phyloP scores from a whole-genome alignment of 2,797 vertebrate genomes.

The Borostomias antarcticus region DNA sequence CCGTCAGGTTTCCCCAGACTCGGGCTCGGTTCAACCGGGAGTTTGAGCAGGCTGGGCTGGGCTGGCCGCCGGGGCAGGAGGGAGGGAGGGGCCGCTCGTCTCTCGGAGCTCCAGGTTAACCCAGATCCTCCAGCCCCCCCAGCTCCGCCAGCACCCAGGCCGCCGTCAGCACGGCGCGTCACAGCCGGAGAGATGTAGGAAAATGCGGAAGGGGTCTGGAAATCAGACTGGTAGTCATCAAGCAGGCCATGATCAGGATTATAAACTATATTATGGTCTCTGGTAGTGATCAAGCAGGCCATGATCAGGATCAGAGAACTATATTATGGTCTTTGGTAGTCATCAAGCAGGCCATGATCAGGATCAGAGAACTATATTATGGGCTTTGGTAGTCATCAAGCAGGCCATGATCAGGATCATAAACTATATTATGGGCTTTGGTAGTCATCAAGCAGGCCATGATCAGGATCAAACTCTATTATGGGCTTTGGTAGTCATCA shows the following conservation, averaged over 20 bases:
- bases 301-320: too few species aligned
- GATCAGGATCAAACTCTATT: too few species aligned
- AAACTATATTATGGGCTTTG: too few species aligned
- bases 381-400: too few species aligned
- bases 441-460: too few species aligned
- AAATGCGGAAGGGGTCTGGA: constrained; percentile 89
- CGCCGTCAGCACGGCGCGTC: constrained; percentile 96
- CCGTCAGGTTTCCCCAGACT: constrained; percentile 80
- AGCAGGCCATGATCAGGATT: constrained; percentile 16
- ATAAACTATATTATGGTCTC: too few species aligned
- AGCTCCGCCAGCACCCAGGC: constrained; percentile 88
- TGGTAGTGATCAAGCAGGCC: too few species aligned
- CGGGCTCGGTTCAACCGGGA: constrained; percentile 82
- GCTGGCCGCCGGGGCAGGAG: constrained; percentile 85
- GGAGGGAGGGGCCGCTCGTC: constrained; percentile 89
- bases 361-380: too few species aligned
- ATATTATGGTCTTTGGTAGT: too few species aligned
- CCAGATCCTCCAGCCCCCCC: constrained; percentile 84
- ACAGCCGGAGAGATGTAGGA: constrained; percentile 92
- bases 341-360: too few species aligned
- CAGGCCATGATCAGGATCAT: too few species aligned
- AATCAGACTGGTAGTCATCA: constrained; percentile 48
- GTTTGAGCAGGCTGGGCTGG: constrained; percentile 79
- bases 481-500: constrained; percentile 15
- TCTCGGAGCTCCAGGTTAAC: constrained; percentile 79